Evolutionary conservation across 23 tunicate genomes (phyloP).

Genomic region (Corella eumyota): DNA sequence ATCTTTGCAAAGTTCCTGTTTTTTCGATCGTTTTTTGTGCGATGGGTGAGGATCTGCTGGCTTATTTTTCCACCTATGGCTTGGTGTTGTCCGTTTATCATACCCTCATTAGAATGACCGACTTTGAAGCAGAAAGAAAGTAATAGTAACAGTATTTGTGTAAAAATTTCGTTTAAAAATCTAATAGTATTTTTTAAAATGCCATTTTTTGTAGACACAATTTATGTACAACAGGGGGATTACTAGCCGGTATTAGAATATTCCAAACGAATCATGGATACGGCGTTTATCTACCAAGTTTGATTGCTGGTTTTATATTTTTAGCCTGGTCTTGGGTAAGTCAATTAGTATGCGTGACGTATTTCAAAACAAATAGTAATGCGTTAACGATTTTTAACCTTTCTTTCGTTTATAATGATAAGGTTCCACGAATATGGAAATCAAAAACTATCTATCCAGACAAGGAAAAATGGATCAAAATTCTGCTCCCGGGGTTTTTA

Average conservation of each 20-base stretch:
- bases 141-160: neutral
- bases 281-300: conserved; percentile 27
- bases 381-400: neutral
- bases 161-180: neutral
- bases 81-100: conserved; percentile 19
- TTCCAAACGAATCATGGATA: conserved; percentile 27
- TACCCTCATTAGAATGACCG: conserved; percentile 23
- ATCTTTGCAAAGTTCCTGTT: conserved; percentile 31
- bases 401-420: too few relatives aligned
- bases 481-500: conserved; percentile 26
- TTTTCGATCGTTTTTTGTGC: conserved; percentile 41
- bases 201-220: conserved; percentile 28
- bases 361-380: neutral
- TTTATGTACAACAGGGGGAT: conserved; percentile 14
- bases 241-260: conserved; percentile 16
- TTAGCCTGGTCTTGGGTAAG: conserved; percentile 35
- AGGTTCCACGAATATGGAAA: conserved; percentile 40
- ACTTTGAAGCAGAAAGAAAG: conserved; percentile 22
- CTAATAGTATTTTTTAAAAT: too few relatives aligned
- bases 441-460: conserved; percentile 43
- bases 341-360: neutral
- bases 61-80: conserved; percentile 38
- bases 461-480: conserved; percentile 41
- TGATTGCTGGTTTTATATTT: conserved; percentile 10
- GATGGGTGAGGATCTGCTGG: conserved; percentile 32